Conservation (phyloP, 2,113 vertebrate species). For the Corydoras maculifer region DNA sequence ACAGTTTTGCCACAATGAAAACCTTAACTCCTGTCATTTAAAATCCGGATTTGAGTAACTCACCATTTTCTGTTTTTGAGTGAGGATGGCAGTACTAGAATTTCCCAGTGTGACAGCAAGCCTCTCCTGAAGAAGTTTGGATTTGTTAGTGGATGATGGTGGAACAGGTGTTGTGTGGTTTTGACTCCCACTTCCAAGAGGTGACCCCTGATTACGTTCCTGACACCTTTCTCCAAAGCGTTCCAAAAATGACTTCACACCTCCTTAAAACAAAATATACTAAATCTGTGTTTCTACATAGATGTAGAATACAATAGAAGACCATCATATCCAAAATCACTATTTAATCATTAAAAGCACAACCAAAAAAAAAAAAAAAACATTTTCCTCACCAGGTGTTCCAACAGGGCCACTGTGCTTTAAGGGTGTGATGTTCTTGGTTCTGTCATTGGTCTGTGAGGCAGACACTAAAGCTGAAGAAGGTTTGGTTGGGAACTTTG, state of each 20-base stretch:
- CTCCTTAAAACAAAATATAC: conserved; percentile 36
- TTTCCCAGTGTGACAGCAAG: conserved; percentile 68
- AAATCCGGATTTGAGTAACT: background rate
- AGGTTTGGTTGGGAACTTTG: conserved; percentile 40
- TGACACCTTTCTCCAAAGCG: conserved; percentile 84
- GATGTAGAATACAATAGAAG: no score
- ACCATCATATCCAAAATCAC: no score
- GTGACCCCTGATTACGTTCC: conserved; percentile 65
- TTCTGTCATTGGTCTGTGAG: conserved; percentile 53
- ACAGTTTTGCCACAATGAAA: no score
- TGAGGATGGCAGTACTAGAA: conserved; percentile 72
- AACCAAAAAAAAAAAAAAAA: background rate
- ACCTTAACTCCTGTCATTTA: no score
- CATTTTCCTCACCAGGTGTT: conserved; percentile 65
- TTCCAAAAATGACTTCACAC: conserved; percentile 86
- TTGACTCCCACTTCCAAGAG: conserved; percentile 39
- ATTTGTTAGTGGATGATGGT: conserved; percentile 71
- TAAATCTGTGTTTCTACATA: no score
- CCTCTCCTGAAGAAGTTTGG: conserved; percentile 77
- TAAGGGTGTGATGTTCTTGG: conserved; percentile 59
- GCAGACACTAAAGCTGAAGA: conserved; percentile 39
- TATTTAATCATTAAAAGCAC: no score
- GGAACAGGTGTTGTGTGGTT: conserved; percentile 48
- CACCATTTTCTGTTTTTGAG: conserved; percentile 83
- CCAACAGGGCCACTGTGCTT: conserved; percentile 61